These are phyloP conservation scores for Parauchenoglanis punctatus DNA, from an alignment of 2,797 vertebrate genomes.

Conservation along the genomic window DNA sequence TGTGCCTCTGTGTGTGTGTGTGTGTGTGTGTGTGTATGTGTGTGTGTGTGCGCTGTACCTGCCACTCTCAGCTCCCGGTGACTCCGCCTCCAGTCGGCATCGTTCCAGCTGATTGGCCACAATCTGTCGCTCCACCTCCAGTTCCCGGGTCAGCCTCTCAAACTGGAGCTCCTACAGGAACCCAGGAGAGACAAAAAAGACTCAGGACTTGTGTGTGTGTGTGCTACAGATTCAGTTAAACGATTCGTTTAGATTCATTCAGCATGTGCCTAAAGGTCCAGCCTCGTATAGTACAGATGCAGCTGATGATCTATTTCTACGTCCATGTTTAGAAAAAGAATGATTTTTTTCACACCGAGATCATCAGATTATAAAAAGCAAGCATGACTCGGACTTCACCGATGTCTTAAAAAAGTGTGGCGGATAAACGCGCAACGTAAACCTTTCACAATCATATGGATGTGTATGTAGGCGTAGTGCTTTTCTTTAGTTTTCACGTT, in stretches of 20 bases:
- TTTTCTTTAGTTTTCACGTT: not conserved
- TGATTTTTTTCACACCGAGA: not conserved
- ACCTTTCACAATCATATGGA: not conserved
- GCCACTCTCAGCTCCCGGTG: conserved; percentile 93
- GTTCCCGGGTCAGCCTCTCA: conserved; percentile 97
- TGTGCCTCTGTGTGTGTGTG: conserved; percentile 32
- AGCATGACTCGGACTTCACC: not conserved
- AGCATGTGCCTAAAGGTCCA: not conserved
- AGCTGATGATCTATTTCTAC: not conserved
- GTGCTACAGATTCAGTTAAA: not conserved
- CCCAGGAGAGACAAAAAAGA: not conserved
- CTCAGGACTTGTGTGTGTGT: not conserved
- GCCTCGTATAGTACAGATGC: not conserved
- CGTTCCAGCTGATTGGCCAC: conserved; percentile 93
- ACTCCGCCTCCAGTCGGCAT: conserved; percentile 97
- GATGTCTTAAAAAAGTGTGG: not conserved
- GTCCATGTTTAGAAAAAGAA: not conserved
- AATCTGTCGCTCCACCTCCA: conserved; percentile 96
- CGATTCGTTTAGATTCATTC: not conserved
- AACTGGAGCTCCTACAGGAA: conserved; percentile 85
- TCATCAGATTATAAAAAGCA: too few species aligned
- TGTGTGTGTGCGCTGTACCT: conserved; percentile 81
- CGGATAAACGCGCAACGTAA: not conserved
- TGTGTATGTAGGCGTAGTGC: not conserved
- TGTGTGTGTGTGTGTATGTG: conserved; percentile 29